Percentiles rank a stretch among this genome's conserved stretches.
These are phyloP conservation scores for Nebria brevicollis DNA, from an alignment of 2,888 invertebrate species.

Conservation along the genomic window DNA sequence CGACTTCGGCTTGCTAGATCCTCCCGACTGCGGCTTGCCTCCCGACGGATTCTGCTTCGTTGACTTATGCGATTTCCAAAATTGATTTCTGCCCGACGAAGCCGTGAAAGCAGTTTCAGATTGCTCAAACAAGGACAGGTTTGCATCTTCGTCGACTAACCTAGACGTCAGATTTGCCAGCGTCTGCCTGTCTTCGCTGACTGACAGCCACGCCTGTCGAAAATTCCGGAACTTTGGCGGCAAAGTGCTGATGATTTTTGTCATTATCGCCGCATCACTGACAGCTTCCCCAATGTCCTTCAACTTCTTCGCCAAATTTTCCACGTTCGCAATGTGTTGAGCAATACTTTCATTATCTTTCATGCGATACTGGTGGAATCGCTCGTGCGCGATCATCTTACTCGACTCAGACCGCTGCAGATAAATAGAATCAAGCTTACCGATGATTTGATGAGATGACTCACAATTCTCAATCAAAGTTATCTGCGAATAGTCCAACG, in stretches of 20 bases:
- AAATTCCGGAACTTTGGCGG: slow-evolving; percentile 31
- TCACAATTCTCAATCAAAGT: slow-evolving; percentile 24
- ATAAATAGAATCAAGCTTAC: slow-evolving; percentile 35
- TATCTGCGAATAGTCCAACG: slow-evolving; percentile 28
- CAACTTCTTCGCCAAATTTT: slow-evolving; percentile 35
- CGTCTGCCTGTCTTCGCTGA: slow-evolving; percentile 45
- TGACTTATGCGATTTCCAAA: neutral
- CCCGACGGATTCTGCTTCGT: neutral
- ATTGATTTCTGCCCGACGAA: slow-evolving; percentile 12
- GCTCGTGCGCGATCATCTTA: slow-evolving; percentile 52
- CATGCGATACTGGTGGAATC: slow-evolving; percentile 22
- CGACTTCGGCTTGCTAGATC: slow-evolving; percentile 13
- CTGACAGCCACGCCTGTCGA: slow-evolving; percentile 38
- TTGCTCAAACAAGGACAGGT: slow-evolving; percentile 29
- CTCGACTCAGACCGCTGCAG: slow-evolving; percentile 32
- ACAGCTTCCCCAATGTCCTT: slow-evolving; percentile 34
- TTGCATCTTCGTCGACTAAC: slow-evolving; percentile 46
- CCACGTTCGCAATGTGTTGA: slow-evolving; percentile 47
- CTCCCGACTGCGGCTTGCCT: neutral
- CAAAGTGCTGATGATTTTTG: slow-evolving; percentile 41
- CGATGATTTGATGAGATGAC: slow-evolving; percentile 20
- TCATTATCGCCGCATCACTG: slow-evolving; percentile 36
- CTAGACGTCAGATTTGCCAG: slow-evolving; percentile 46
- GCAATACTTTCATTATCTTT: slow-evolving; percentile 36
- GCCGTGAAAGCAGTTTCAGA: slow-evolving; percentile 33